Evolutionary conservation across 2,797 vertebrate species (phyloP).

Genomic region (Mycteria americana): DNA sequence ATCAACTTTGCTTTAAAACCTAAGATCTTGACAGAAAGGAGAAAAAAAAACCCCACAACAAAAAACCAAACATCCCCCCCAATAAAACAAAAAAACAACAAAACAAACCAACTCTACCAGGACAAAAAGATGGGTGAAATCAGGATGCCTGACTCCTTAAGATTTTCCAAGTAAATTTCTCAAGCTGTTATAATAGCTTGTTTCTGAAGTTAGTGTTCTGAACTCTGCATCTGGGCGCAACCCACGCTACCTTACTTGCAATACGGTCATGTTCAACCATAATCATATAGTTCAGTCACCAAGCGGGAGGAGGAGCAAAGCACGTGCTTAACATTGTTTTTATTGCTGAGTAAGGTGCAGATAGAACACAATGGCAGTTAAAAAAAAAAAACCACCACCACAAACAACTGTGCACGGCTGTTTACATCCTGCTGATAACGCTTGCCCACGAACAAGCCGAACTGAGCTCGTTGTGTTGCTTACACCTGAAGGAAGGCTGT

Average conservation of each 20-base stretch:
- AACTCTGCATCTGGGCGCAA: not conserved
- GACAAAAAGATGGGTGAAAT: not conserved
- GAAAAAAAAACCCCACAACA: rapidly evolving
- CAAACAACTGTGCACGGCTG: not conserved
- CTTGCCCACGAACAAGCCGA: not conserved
- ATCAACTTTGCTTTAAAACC: not conserved
- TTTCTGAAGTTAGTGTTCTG: not conserved
- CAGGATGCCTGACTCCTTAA: not conserved
- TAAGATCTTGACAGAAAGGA: not conserved
- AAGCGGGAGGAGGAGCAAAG: not conserved
- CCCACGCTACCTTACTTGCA: not conserved
- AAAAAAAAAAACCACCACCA: no score
- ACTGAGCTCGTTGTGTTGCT: not conserved
- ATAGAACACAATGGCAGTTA: not conserved
- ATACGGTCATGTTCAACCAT: not conserved
- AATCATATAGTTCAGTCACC: not conserved
- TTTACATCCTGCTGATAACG: not conserved
- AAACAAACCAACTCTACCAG: not conserved
- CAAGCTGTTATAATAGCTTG: not conserved
- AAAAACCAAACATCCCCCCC: not conserved
- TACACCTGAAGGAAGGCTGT: not conserved
- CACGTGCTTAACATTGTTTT: not conserved
- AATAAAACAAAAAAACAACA: no score
- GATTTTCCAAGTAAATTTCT: not conserved
- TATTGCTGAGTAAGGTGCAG: not conserved